Evolutionary conservation across 2,797 vertebrate genomes (phyloP), one percentile per base, ranked within the genome.

Genomic region (Dermochelys coriacea): DNA sequence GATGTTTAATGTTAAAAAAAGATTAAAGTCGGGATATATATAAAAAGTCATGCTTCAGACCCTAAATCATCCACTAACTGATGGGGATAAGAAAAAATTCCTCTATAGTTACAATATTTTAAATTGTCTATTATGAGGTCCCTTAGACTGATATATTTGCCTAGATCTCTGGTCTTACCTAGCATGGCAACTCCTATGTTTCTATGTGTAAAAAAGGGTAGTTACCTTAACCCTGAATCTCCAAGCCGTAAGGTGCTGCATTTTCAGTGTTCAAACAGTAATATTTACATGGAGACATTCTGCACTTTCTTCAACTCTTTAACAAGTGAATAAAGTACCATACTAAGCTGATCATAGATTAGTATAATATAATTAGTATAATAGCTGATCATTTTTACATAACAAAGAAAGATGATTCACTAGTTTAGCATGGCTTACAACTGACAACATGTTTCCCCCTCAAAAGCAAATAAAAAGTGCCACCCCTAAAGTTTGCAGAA

Each of bases 341-440:
- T 4, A 21, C 7, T 0, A 14, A 81, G 8, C 86, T 83, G 11
- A 45, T 45, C 2, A n/a, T 31, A 4, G 4, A n/a, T n/a, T n/a
- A n/a, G n/a, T n/a, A n/a, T n/a, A n/a, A n/a, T n/a, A n/a, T n/a
- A n/a, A n/a, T n/a, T n/a, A n/a, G n/a, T n/a, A n/a, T n/a, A n/a
- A n/a, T n/a, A n/a, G n/a, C n/a, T n/a, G n/a, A n/a, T n/a, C 14
- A 61, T 61, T 31, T 61, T 61, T 31, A 31, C 41, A 2, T 12
- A 81, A 41, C 55, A 34, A 47, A 45, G 27, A 47, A 45, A 82
- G 80, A 47, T 81, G 41, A 88, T 12, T 47, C 57, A 80, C 77
- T 49, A 3, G 12, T 0, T 50, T 78, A 25, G 29, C 1, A 14
- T 0, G 4, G 49, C 2, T 18, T 41, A 3, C 1, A 54, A 3